Evolutionary conservation across 2,888 invertebrate species (phyloP), one percentile per base, ranked within the genome.

Genomic region (Drosophila neonasuta): DNA sequence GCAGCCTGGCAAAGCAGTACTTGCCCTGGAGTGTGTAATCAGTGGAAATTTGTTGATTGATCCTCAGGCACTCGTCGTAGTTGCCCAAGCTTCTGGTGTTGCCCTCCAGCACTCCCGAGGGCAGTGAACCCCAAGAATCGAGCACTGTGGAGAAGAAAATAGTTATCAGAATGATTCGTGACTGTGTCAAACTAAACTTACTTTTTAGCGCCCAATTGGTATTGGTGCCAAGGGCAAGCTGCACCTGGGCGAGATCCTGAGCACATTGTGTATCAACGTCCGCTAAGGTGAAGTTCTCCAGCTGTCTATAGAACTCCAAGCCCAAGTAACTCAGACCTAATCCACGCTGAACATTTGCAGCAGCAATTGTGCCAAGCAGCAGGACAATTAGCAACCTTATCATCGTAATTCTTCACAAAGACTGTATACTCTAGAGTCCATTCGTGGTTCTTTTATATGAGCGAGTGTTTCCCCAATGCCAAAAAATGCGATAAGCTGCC

Each of bases 81-180:
- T 89, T 88, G 32, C 91, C 92, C 17, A 90, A 57, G 34, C 90
- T 88, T 29, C 73, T 58, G 3, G 88, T 66, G 61, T 91, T 86
- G 2, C 90, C 88, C n/a, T 67, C 73, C 0, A 90, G 62, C 9
- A 91, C 44, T 8, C 91, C 91, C 6, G 91, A 74, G 17, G 91
- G 91, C 5, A 90, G 61, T 64, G 90, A 90, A 8, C 91, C 90
- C 77, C 89, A 89, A 13, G 91, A 81, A 77, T 92, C 92, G 0
- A 91, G 46, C 85, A 91, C 91, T 91, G 32, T 10, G 5, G 3
- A 54, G 3, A 2, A 39, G n/a, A 36, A 4, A 36, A 36, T 36
- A 11, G 4, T n/a, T n/a, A n/a, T n/a, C 36, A 0, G 0, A 9
- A 32, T 10, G 8, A 32, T 10, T 32, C 10, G 32, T 32, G 7